Conservation (phyloP, 2,888 invertebrate genomes). For the Erebia ligea region DNA sequence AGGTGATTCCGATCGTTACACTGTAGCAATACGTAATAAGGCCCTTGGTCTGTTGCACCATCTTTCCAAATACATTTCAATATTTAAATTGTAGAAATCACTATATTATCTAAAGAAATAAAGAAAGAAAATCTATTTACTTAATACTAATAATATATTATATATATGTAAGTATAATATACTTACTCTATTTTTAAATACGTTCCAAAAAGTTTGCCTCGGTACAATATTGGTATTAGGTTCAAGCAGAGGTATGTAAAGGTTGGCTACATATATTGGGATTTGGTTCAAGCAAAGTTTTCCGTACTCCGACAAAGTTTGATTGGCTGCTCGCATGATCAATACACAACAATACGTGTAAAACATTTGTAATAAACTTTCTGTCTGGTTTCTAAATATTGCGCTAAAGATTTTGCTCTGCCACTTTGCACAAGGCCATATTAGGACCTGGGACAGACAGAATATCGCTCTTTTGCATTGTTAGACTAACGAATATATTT, state of each 20-base stretch:
- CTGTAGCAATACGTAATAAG: too few species aligned
- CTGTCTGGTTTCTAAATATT: constrained; percentile 2
- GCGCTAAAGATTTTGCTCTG: not conserved
- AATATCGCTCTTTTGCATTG: not conserved
- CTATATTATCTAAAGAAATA: too few species aligned
- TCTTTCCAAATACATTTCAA: not conserved
- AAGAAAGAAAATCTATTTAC: too few species aligned
- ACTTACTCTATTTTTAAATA: not conserved
- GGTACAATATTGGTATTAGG: not conserved
- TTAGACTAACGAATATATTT: not conserved
- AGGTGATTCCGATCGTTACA: too few species aligned
- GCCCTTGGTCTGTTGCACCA: not conserved
- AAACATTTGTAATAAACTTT: constrained; percentile 2
- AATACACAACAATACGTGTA: not conserved
- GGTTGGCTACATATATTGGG: not conserved
- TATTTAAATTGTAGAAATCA: too few species aligned
- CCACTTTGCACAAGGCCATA: not conserved
- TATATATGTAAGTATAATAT: too few species aligned
- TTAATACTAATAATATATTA: too few species aligned
- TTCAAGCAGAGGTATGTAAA: not conserved
- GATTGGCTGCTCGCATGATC: not conserved
- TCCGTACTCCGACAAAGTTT: not conserved
- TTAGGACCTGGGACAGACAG: not conserved
- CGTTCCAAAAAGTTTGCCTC: not conserved
- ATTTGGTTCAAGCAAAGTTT: not conserved